Evolutionary conservation across 2,888 invertebrate species (phyloP), one percentile per base, ranked within the genome.

Genomic region (Thymelicus sylvestris): DNA sequence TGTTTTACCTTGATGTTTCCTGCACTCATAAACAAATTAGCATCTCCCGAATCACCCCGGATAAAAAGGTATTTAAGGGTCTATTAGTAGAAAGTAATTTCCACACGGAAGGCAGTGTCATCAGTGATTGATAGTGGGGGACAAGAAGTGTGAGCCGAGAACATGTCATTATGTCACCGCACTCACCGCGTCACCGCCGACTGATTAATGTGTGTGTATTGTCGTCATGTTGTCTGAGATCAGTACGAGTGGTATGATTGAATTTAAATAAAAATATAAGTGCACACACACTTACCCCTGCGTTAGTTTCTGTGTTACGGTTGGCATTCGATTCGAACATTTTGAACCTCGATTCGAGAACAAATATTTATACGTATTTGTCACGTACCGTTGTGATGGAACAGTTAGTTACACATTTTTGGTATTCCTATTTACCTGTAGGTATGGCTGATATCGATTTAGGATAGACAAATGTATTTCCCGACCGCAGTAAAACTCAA

Each of bases 91-190:
- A 89, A 87, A 86, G 87, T 81, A 83, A 86, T 88, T 86, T 86
- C 83, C 83, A 84, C 85, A 83, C 91, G 91, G 91, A 92, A 92
- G 88, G 86, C 68, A 79, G 78, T 82, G 89, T 87, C 89, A 79
- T 77, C 80, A 75, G 85, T 91, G 91, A 92, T 92, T 91, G 90
- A 93, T 92, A 87, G 87, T 72, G 68, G 69, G 74, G 79, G 81
- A 89, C 87, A 91, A 91, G 91, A 92, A 91, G 86, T 83, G 88
- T 83, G 88, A 86, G 86, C 80, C 79, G 83, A 82, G 85, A 84
- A 87, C 87, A 83, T 81, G 88, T 87, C 87, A 92, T 93, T 91
- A 92, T 90, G 91, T 92, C 91, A 90, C 86, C 82, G 76, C 77
- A 76, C 83, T 82, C 81, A 83, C 82, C 81, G 12, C 44, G 12